These are phyloP conservation scores for Variabilichromis moorii DNA, from an alignment of 2,113 vertebrate species.

Conservation along the genomic window DNA sequence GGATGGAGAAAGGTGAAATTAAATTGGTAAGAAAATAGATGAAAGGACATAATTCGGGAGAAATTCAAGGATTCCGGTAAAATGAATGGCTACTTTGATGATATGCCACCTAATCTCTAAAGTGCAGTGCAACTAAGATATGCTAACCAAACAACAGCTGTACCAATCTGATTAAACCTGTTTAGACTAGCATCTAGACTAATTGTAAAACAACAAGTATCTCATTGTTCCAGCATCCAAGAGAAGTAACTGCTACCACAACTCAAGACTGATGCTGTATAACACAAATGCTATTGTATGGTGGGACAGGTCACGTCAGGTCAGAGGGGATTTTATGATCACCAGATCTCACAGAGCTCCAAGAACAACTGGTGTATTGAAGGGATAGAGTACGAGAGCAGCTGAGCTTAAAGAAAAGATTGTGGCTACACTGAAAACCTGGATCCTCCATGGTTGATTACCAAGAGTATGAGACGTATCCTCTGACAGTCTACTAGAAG, in stretches of 20 bases:
- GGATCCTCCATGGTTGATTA: background rate
- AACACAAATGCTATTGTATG: accelerated
- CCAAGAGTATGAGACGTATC: background rate
- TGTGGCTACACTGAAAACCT: accelerated
- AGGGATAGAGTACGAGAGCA: background rate
- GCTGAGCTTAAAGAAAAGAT: background rate
- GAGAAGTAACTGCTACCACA: background rate
- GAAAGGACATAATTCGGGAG: too few species aligned
- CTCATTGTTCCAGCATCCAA: background rate
- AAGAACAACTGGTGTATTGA: accelerated
- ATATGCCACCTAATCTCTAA: background rate
- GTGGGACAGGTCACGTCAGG: background rate
- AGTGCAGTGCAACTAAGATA: background rate
- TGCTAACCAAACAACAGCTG: background rate
- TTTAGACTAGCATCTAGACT: background rate
- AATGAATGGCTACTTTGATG: too few species aligned
- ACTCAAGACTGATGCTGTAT: background rate
- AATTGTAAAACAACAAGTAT: accelerated
- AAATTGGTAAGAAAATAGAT: background rate
- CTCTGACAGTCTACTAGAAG: background rate
- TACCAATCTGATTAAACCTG: background rate
- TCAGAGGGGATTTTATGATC: background rate
- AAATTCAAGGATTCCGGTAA: accelerated
- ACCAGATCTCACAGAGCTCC: background rate
- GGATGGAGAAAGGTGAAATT: background rate